phyloP scores from a whole-genome alignment of 2,888 invertebrate genomes.

The Pollenia labialis region DNA sequence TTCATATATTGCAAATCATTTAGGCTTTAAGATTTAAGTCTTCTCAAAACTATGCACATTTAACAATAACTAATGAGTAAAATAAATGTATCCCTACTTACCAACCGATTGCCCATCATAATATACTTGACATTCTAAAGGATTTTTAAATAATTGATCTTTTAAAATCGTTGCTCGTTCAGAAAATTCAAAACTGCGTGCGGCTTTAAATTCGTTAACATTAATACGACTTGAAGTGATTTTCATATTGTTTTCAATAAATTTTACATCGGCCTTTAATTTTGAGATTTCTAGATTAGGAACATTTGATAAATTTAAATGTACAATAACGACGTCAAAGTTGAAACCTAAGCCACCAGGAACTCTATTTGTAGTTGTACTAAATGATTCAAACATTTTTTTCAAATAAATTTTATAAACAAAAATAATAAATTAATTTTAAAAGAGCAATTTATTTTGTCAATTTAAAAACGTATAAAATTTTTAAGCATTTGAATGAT shows the following conservation, averaged over 20 bases:
- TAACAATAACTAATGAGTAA: no score
- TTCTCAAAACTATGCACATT: no score
- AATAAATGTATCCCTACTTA: not conserved
- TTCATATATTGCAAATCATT: no score
- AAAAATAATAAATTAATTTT: not conserved
- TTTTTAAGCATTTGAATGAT: constrained; percentile 19
- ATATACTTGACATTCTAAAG: constrained; percentile 76
- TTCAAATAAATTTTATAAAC: constrained; percentile 14
- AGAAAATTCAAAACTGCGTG: constrained; percentile 75
- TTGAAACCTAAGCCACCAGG: constrained; percentile 72
- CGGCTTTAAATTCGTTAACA: constrained; percentile 78
- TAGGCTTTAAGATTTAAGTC: no score
- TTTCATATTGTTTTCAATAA: constrained; percentile 74
- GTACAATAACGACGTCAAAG: constrained; percentile 78
- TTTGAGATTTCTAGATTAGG: constrained; percentile 59
- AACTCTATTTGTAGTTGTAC: not conserved
- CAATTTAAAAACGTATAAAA: not conserved
- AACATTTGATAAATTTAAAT: constrained; percentile 71
- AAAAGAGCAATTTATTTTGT: constrained; percentile 3
- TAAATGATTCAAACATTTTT: constrained; percentile 36
- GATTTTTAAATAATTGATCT: constrained; percentile 74
- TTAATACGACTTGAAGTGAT: constrained; percentile 79
- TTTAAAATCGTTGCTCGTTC: constrained; percentile 74
- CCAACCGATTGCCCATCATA: constrained; percentile 74
- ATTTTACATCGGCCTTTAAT: constrained; percentile 74